Percentiles rank a stretch among this genome's conserved stretches.
Evolutionary conservation across 2,113 vertebrate species (phyloP).

Genomic region (Agapornis roseicollis): DNA sequence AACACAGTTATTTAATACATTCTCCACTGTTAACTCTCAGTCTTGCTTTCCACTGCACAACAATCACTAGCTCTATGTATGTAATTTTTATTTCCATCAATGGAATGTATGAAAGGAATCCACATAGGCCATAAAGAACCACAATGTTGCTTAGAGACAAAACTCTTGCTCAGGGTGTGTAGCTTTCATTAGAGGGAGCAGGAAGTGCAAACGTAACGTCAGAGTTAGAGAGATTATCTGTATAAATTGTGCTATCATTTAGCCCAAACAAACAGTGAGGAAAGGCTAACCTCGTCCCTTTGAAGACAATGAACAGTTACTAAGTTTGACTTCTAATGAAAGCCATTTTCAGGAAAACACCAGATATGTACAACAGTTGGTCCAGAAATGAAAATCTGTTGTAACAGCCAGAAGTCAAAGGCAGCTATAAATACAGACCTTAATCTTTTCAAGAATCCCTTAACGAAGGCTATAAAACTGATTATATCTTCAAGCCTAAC

Average conservation of each 20-base stretch:
- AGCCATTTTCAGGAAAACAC: conserved; percentile 11
- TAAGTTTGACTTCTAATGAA: conserved; percentile 19
- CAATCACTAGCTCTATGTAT: neutral
- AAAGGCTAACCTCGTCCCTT: neutral
- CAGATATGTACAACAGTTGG: neutral
- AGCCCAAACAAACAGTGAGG: conserved; percentile 41
- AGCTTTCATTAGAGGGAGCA: conserved; percentile 19
- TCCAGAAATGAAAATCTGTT: conserved; percentile 14
- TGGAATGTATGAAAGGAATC: conserved; percentile 21
- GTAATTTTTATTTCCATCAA: conserved; percentile 9
- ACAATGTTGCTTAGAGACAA: neutral
- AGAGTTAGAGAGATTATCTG: conserved; percentile 19
- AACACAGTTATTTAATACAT: neutral
- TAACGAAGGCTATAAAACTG: conserved; percentile 54
- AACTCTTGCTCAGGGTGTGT: neutral
- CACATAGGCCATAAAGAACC: conserved; percentile 11
- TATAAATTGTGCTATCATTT: conserved; percentile 43
- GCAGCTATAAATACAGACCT: conserved; percentile 46
- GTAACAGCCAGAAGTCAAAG: conserved; percentile 59
- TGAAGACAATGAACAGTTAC: conserved; percentile 17
- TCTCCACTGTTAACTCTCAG: neutral
- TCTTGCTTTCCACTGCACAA: neutral
- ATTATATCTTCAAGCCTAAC: conserved; percentile 30
- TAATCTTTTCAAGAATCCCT: conserved; percentile 38
- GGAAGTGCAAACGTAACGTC: conserved; percentile 38